Conservation (phyloP, 64 coral and sea anemone genomes). For the Actinia tenebrosa region DNA sequence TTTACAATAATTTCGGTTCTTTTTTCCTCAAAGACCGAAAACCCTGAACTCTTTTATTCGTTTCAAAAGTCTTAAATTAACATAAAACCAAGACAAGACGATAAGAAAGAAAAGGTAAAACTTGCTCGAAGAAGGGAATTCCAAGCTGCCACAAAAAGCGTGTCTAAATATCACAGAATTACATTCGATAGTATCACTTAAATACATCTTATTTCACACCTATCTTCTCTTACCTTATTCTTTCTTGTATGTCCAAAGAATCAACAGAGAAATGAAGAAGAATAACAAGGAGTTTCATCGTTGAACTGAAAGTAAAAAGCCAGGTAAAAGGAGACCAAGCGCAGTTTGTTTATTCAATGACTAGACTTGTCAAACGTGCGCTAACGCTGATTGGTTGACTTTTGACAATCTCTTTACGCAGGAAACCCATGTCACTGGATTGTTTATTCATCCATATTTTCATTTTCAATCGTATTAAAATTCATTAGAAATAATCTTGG, state of each 20-base stretch:
- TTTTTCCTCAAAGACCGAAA: neutral
- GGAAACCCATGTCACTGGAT: neutral
- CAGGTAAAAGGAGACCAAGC: neutral
- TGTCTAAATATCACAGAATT: neutral
- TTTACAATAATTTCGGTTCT: neutral
- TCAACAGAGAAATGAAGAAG: neutral
- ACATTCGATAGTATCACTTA: neutral
- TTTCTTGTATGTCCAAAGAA: neutral
- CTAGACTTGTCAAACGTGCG: neutral
- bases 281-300: neutral
- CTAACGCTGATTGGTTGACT: neutral
- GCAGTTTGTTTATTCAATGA: neutral
- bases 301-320: neutral
- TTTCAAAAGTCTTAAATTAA: neutral
- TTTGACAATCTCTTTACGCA: slow-evolving; percentile 7
- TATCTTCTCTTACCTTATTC: neutral
- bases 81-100: neutral
- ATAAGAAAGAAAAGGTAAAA: neutral
- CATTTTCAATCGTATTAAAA: neutral
- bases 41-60: neutral
- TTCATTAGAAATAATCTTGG: neutral
- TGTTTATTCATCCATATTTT: neutral
- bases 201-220: neutral
- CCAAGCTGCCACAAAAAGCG: neutral
- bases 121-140: neutral